Evolutionary conservation across 2,888 invertebrate species (phyloP).

Genomic region (Dermolepida albohirtum): DNA sequence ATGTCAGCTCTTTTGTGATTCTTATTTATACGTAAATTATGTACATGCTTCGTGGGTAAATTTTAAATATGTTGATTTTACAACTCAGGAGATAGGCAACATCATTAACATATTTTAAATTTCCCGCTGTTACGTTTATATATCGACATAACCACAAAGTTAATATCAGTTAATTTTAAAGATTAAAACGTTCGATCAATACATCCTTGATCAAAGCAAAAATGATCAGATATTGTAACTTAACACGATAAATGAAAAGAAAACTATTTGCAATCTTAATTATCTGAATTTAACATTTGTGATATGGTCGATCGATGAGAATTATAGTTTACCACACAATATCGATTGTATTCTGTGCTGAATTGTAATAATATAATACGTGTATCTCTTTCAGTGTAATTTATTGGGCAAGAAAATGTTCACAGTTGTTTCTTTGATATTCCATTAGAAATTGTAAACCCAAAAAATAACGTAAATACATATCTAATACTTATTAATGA

Average conservation of each 20-base stretch:
- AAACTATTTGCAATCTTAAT: too few species aligned
- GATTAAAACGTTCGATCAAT: too few species aligned
- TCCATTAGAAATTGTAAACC: conserved; percentile 47
- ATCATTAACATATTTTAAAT: conserved; percentile 50
- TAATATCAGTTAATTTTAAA: too few species aligned
- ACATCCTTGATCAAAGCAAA: too few species aligned
- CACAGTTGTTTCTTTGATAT: conserved; percentile 47
- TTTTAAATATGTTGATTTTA: conserved; percentile 48
- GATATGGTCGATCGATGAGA: too few species aligned
- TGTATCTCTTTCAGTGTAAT: not conserved
- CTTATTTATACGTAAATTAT: conserved; percentile 12
- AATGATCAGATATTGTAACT: too few species aligned
- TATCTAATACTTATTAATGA: conserved; percentile 58
- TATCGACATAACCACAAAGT: too few species aligned
- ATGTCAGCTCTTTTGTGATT: conserved; percentile 14
- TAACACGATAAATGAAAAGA: too few species aligned
- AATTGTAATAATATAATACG: conserved; percentile 14
- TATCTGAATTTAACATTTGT: too few species aligned
- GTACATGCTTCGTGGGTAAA: not conserved
- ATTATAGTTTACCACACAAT: conserved; percentile 20
- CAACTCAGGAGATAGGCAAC: conserved; percentile 52
- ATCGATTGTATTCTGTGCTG: conserved; percentile 12
- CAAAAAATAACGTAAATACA: conserved; percentile 52
- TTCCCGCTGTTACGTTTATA: not conserved
- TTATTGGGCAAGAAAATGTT: conserved; percentile 45